A percentile compares a stretch with the other conserved stretches of the same genome.
phyloP scores from a whole-genome alignment of 2,113 vertebrate genomes.

The Eulemur rufifrons region DNA sequence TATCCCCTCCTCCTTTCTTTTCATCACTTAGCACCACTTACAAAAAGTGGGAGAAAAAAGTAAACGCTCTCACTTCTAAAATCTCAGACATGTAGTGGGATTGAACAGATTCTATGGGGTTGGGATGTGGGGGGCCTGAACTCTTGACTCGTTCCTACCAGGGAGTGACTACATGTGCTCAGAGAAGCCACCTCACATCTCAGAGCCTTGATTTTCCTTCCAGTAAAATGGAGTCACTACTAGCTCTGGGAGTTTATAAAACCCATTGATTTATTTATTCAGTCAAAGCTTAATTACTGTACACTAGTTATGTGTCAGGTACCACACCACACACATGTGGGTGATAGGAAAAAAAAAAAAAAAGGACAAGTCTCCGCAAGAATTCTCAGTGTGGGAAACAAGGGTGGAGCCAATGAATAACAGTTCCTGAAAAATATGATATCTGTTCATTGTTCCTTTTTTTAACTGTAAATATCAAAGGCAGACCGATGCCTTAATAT shows the following conservation, averaged over 20 bases:
- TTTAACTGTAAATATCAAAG: not conserved
- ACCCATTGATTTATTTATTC: not conserved
- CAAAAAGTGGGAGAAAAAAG: constrained; percentile 26
- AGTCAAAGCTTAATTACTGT: not conserved
- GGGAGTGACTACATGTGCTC: not conserved
- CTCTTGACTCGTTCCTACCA: not conserved
- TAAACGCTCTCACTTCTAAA: not conserved
- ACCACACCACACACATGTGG: too few species aligned
- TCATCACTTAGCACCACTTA: constrained; percentile 58
- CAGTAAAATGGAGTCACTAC: not conserved
- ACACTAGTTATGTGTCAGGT: not conserved
- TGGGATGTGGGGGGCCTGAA: not conserved
- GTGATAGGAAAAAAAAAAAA: not conserved
- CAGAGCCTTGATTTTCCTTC: not conserved
- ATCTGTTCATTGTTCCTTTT: not conserved
- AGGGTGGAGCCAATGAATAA: not conserved
- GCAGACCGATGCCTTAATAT: not conserved
- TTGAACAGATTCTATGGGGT: not conserved
- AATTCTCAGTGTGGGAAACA: not conserved
- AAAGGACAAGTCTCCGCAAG: not conserved
- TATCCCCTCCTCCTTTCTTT: not conserved
- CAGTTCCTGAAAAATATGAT: not conserved
- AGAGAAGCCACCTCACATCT: not conserved
- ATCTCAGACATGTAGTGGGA: constrained; percentile 2
- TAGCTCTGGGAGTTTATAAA: not conserved